Evolutionary conservation across 2,113 vertebrate species (phyloP).

Genomic region (Asarcornis scutulata): DNA sequence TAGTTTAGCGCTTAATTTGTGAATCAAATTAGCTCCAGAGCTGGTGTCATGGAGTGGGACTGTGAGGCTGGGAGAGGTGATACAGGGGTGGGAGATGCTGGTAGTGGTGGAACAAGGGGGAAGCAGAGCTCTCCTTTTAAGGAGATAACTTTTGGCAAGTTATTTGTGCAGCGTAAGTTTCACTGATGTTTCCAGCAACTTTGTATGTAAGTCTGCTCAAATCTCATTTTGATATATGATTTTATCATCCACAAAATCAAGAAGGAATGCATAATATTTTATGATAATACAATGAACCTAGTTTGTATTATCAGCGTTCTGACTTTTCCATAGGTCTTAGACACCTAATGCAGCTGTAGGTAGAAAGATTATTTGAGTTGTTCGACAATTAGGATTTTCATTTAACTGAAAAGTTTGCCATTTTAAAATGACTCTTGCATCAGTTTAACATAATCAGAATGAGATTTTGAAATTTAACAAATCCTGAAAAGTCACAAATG

Average conservation of each 20-base stretch:
- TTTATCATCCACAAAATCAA: not conserved
- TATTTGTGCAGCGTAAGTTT: not conserved
- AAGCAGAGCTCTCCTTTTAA: not conserved
- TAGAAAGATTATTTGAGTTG: not conserved
- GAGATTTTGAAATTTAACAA: not conserved
- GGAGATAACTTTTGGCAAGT: not conserved
- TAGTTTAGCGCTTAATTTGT: not conserved
- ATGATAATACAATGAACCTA: not conserved
- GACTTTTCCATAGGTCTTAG: not conserved
- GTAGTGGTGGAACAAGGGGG: not conserved
- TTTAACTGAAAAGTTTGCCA: not conserved
- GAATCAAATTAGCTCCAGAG: not conserved
- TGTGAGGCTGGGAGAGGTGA: not conserved
- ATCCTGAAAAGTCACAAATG: not conserved
- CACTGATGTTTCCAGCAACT: not conserved
- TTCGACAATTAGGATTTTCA: not conserved
- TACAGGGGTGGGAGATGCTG: accelerated
- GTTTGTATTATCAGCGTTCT: not conserved
- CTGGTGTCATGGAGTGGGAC: not conserved
- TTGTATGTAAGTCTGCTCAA: not conserved
- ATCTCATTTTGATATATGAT: not conserved
- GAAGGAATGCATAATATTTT: not conserved
- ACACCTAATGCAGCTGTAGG: not conserved
- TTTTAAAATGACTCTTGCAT: not conserved
- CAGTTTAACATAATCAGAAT: not conserved